Base-by-base conservation (phyloP, 2,113 vertebrate genomes). In the Cyrtonyx montezumae region DNA sequence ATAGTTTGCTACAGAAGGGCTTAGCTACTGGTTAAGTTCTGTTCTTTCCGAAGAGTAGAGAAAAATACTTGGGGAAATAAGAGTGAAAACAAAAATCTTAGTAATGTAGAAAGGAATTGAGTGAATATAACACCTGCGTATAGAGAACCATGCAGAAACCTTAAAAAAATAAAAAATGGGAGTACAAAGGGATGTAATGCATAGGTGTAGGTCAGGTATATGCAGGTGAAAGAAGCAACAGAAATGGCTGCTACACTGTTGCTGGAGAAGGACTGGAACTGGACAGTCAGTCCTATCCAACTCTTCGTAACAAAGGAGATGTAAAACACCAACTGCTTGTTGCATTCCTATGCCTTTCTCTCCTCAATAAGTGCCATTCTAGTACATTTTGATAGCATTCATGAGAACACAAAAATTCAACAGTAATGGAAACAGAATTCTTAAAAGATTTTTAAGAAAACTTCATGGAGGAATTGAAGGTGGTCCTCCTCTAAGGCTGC, bases 121-220 rank as follows among this genome's bases (percentile, higher is more conserved):
- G 49, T 36, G 9, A 30, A 61, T 81, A 51, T 16, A 70, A 15
- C 11, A 53, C 34, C n/a, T 79, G n/a, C 22, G 16, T 1, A 0
- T 23, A 46, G 32, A 51, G 19, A 91, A 28, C 37, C 26, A 28
- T 13, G 4, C 23, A 79, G 36, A 78, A 62, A 53, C 18, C 10
- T 45, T 51, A 26, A 49, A 23, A 49, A 70, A 37, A 37, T 37
- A 37, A 34, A 68, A 77, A 42, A 32, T 37, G 46, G 69, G 66
- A 51, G 26, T 48, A 68, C 22, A 61, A 81, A 81, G 43, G 36
- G 48, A 63, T 7, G 37, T 11, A 3, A 37, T 9, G 13, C 6
- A 0, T 55, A 71, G 42, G 23, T 13, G 13, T 25, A 63, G 16
- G 58, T 81, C 51, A 32, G 0, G 6, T n/a, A 30, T 6, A 4